Evolutionary conservation across 2,797 vertebrate species (phyloP), one percentile per base, ranked within the genome.

Genomic region (Orestias chungarensis): DNA sequence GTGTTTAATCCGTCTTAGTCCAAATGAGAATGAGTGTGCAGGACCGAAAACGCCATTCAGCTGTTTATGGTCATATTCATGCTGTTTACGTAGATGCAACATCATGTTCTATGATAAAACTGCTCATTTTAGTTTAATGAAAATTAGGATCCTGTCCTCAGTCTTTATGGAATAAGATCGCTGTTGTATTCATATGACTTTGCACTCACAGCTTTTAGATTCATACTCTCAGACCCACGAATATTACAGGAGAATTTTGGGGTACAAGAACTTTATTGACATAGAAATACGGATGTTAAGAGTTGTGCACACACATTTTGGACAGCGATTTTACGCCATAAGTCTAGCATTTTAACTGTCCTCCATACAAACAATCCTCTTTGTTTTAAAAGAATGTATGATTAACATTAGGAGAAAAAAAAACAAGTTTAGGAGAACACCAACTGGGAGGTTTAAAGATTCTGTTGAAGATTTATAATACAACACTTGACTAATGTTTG

Each of bases 21-120:
- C 17, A 57, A 57, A 57, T 33, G 29, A 57, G 31, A 5, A n/a
- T n/a, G n/a, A n/a, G 75, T n/a, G n/a, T 88, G 82, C 82, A 82
- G 78, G 79, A 84, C 82, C 74, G 76, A 85, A n/a, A 75, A 71
- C 57, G 67, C 31, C 87, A 87, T 86, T 72, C 64, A 49, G 23
- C 54, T 46, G 6, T 35, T 72, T 47, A 69, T 75, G 25, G 55
- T 64, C 66, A 73, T 52, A 27, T 59, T 71, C 52, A 25, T 64
- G 29, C 43, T 66, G 43, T 73, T 68, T 55, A 50, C 38, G 17
- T 68, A 55, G 27, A 50, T 11, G 7, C 42, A 68, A 3, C 62
- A 15, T 54, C 7, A 50, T 68, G 71, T 54, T 68, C 43, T 42
- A 44, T 47, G 46, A 5, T 29, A 59, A 29, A 40, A 73, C 64